Base-by-base conservation (phyloP, 2,888 invertebrate species). In the Drosophila nigricruria region DNA sequence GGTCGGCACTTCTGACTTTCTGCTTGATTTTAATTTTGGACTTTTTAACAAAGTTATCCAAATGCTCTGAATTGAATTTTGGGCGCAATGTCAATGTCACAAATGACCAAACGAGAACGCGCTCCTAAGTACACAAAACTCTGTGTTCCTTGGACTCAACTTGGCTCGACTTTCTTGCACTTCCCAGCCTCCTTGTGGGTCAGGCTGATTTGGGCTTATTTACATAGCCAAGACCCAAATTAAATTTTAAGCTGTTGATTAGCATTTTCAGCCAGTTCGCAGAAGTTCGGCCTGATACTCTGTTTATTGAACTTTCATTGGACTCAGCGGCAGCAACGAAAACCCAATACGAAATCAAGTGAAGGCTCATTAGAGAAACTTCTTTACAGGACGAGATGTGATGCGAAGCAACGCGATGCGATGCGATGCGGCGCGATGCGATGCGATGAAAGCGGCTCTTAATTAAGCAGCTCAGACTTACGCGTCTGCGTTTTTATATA, bases 221-320 rank as follows among this genome's bases (percentile, higher is more conserved):
- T 89, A 72, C 86, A 77, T 47, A 73, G 86, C 88, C 70, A 70
- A 80, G 61, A 87, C 81, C 73, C 62, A 86, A 86, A 86, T 86
- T 87, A 84, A 90, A 89, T 89, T 90, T 86, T 90, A 86, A 90
- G 86, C 86, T 90, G 86, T 86, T 86, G 79, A 89, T 90, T 86
- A 90, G 81, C 90, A 86, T 90, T 89, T 86, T 61, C 61, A 65
- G 81, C 54, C 74, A 64, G 50, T 45, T 42, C 30, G 45, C 36
- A 9, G 59, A 58, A 50, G 47, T n/a, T n/a, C n/a, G 62, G 45
- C 16, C 56, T 49, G 69, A 63, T 36, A 38, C 45, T 63, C 73
- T 73, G 90, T 85, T 79, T 89, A 85, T 85, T 82, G 90, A 85
- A 86, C 88, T 83, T 77, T 89, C 88, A 85, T 88, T 82, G 70